phyloP scores from a whole-genome alignment of 2,113 vertebrate species.

The Eublepharis macularius region DNA sequence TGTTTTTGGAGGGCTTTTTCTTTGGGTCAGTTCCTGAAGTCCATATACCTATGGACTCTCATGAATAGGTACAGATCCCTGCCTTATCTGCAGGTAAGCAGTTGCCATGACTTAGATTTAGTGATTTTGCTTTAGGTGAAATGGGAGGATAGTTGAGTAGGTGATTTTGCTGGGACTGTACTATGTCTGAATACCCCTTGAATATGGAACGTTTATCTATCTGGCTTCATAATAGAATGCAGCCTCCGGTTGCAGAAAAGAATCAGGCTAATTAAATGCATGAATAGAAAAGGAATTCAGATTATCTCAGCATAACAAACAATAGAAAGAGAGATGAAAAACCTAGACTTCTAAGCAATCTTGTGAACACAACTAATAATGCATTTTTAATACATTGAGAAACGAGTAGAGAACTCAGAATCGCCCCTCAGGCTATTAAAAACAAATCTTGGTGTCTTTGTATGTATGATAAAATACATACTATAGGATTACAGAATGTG shows the following conservation, averaged over 20 bases:
- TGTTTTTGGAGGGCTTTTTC: too few relatives aligned
- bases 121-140: not conserved
- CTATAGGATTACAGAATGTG: slow-evolving; percentile 53
- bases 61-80: too few relatives aligned
- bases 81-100: too few relatives aligned
- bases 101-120: too few relatives aligned
- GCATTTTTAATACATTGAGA: slow-evolving; percentile 57
- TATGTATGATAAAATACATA: slow-evolving; percentile 46
- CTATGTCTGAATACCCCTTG: slow-evolving; percentile 38
- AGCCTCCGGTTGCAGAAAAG: slow-evolving; percentile 41
- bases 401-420: slow-evolving; percentile 37
- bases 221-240: slow-evolving; percentile 37
- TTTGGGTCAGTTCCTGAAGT: too few relatives aligned
- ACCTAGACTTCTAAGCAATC: slow-evolving; percentile 44
- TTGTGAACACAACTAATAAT: slow-evolving; percentile 48
- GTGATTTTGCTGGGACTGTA: slow-evolving; percentile 47
- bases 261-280: slow-evolving; percentile 26
- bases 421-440: slow-evolving; percentile 47
- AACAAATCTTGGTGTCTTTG: slow-evolving; percentile 50
- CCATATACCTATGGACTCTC: too few relatives aligned
- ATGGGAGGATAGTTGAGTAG: not conserved
- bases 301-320: slow-evolving; percentile 55
- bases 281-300: slow-evolving; percentile 44
- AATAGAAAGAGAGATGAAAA: slow-evolving; percentile 45
- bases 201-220: slow-evolving; percentile 54